Evolutionary conservation across 2,797 vertebrate genomes (phyloP).

Genomic region (Pampus argenteus): DNA sequence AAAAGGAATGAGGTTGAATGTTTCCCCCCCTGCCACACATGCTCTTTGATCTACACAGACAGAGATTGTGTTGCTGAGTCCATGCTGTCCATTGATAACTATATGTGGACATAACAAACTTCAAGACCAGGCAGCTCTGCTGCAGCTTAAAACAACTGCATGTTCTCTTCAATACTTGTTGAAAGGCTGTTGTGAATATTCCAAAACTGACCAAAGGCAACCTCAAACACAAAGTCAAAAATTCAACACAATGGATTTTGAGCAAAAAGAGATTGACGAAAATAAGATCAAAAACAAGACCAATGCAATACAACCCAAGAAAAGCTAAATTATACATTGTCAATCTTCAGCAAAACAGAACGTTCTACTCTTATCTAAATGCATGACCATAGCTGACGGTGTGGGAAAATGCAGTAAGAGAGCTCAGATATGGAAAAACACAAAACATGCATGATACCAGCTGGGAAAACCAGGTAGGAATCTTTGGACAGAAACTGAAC

Average conservation of each 20-base stretch:
- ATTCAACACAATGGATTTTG: constrained; percentile 46
- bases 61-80: constrained; percentile 47
- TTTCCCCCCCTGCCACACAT: constrained; percentile 29
- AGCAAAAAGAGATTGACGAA: constrained; percentile 30
- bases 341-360: constrained; percentile 41
- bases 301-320: constrained; percentile 15
- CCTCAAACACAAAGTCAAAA: constrained; percentile 36
- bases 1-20: constrained; percentile 61
- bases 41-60: constrained; percentile 68
- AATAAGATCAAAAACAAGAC: constrained; percentile 23
- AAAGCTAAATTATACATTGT: constrained; percentile 38
- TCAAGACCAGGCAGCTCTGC: constrained; percentile 23
- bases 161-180: constrained; percentile 64
- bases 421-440: no score
- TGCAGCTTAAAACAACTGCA: constrained; percentile 36
- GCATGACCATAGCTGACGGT: constrained; percentile 14
- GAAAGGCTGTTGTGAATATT: constrained; percentile 11
- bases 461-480: not conserved
- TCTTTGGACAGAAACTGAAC: not conserved
- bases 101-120: constrained; percentile 50
- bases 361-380: constrained; percentile 43
- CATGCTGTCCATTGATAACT: constrained; percentile 39
- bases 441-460: not conserved
- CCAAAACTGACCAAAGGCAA: constrained; percentile 43
- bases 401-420: not conserved